These are phyloP conservation scores for Hydrotaea cyrtoneurina DNA, from an alignment of 2,888 invertebrate genomes.

Conservation along the genomic window DNA sequence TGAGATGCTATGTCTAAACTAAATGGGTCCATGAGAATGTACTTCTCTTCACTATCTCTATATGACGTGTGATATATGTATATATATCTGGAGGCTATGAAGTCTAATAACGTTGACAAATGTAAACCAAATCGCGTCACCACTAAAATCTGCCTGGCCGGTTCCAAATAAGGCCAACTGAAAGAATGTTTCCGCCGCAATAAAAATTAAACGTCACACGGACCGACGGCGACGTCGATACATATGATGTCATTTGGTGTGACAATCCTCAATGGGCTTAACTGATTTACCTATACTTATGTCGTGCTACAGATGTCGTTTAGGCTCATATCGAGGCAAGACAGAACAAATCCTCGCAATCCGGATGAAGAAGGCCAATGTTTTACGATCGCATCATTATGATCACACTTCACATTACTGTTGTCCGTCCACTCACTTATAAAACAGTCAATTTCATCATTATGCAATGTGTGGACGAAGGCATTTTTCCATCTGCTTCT, in stretches of 20 bases:
- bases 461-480: not conserved
- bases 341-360: not conserved
- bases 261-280: constrained; percentile 2
- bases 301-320: constrained; percentile 39
- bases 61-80: constrained; percentile 41
- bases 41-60: constrained; percentile 27
- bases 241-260: constrained; percentile 26
- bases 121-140: not conserved
- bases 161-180: not conserved
- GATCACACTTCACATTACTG: constrained; percentile 14
- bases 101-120: not conserved
- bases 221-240: constrained; percentile 27
- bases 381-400: constrained; percentile 7
- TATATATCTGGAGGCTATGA: not conserved
- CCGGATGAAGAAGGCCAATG: constrained; percentile 15
- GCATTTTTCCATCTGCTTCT: not conserved
- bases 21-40: constrained; percentile 43
- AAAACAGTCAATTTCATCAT: constrained; percentile 61
- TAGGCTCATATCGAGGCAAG: not conserved
- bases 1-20: constrained; percentile 44
- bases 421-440: constrained; percentile 21
- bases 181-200: not conserved
- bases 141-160: not conserved
- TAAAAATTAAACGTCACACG: not conserved
- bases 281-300: not conserved